Evolutionary conservation across 1,140 invertebrate genomes (phyloP), one percentile per base, ranked within the genome.

Genomic region (Anastrepha ludens): DNA sequence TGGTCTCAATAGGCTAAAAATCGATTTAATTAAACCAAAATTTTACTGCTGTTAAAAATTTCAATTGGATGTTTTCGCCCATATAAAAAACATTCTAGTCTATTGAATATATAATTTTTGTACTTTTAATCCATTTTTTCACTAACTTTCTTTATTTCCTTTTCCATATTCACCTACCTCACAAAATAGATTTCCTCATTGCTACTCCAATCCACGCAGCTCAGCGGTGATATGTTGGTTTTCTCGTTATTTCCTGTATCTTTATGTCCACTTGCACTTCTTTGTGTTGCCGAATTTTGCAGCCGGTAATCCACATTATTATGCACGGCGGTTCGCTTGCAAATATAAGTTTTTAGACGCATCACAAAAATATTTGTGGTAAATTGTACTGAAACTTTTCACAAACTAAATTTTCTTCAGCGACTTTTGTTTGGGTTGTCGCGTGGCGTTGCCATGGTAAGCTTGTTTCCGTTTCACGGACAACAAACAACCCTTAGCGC

Each of bases 151-250:
- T 86, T 47, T 64, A 88, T 29, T 29, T 29, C 0, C 29, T 29
- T 90, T 89, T 94, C 94, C 59, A 55, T 13, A 41, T 3, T 1
- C 0, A 8, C 62, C 58, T 86, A 97, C 97, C 97, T 97, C 90
- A 96, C 96, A 59, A 98, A 98, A 94, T 97, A 97, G 74, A 98
- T 96, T 94, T 99, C 98, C 93, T 99, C 98, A 58, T 97, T 96
- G 89, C 96, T 97, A 92, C 96, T 97, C 98, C 98, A 99, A 88
- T 96, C 96, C 13, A 98, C 96, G 93, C 98, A 98, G 87, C 97
- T 96, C 6, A 98, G 96, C 20, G 97, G 94, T 91, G 96, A 96
- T 64, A 94, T 94, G 93, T 98, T 97, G 85, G 96, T 95, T 67
- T 96, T 88, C n/a, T 87, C 3, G 8, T n/a, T 78, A 55, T 60